Evolutionary conservation across 2,113 vertebrate genomes (phyloP), one percentile per base, ranked within the genome.

Genomic region (Corythornis cristatus): DNA sequence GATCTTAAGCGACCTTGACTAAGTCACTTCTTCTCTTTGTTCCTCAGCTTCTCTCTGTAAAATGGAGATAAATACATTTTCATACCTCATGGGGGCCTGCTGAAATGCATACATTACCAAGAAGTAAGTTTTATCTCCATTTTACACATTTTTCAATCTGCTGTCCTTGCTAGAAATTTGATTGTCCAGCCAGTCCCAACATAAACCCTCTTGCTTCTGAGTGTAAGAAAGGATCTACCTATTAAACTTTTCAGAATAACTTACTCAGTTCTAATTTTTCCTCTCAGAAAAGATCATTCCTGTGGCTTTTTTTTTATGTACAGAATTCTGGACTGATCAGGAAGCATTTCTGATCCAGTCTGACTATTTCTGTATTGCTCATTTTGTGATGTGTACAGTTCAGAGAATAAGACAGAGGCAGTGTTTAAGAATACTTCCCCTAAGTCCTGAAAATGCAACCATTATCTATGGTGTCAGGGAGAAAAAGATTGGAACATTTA

Each of bases 11-110:
- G 86, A 92, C 93, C 89, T 96, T 96, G 86, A 87, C 28, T 72
- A 92, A 94, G 83, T 87, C 58, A 95, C n/a, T 94, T 85, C 65
- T 90, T 88, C 65, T 93, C 37, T 96, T 93, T 93, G 81, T 92
- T 88, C 62, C 42, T 89, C 60, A 90, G 83, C 89, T 85, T 89
- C 86, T 89, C 87, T 93, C 93, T 96, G 93, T 94, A 92, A 93
- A 96, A 93, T 80, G 35, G 67, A 95, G 91, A 95, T 96, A 96
- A 93, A 93, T 94, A 64, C 25, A 95, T 96, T 96, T 96, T 86
- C 94, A 94, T 93, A 92, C 91, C 94, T 91, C 91, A 83, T 50
- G 74, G 86, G 95, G 66, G 26, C 71, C 67, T 87, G 83, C 71
- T 92, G 79, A 92, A 94, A 96, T 76, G 54, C 77, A 73, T 92